Base-by-base conservation (phyloP, 2,888 invertebrate species). In the Junonia oenone region DNA sequence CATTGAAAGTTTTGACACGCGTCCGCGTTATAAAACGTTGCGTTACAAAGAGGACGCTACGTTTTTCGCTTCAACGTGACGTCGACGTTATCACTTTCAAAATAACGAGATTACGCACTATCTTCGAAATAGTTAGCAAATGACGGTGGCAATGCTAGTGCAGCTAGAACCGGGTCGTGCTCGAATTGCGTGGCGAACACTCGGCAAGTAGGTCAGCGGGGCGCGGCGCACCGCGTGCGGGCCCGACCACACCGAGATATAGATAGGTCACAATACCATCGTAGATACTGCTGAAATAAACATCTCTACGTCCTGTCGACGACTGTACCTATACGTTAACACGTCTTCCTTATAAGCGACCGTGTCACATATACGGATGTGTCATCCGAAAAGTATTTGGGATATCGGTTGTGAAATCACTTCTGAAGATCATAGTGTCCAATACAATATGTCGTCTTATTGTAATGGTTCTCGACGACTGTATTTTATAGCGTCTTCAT, bases 141-240 rank as follows among this genome's bases (percentile, higher is more conserved):
- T 58, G 56, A 56, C 52, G 43, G 56, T 57, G 46, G 51, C 57
- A 58, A 51, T 59, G 63, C 58, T 59, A 61, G 64, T 61, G 64
- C 62, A 67, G 65, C 50, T 47, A 66, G 71, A 77, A 78, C 81
- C 81, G 76, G 78, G 80, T 79, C 84, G 83, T 78, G 83, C 76
- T 83, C 79, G 79, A 81, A 82, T 87, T 86, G 87, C 87, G 87
- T 85, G 83, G 85, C 63, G 77, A 78, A 73, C 81, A 79, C 78
- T 81, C 79, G 69, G 78, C 82, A 89, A 84, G 75, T 89, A 79
- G 89, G 89, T 89, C 86, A 88, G 77, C 83, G 73, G 90, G 43
- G 43, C 43, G 86, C 76, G 87, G 83, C 81, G 78, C 73, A 73
- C 70, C 71, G 49, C 46, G 52, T 26, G 17, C 35, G 35, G 40